These are phyloP conservation scores for Ptychobarbus kaznakovi DNA, from an alignment of 2,797 vertebrate species.

Conservation along the genomic window DNA sequence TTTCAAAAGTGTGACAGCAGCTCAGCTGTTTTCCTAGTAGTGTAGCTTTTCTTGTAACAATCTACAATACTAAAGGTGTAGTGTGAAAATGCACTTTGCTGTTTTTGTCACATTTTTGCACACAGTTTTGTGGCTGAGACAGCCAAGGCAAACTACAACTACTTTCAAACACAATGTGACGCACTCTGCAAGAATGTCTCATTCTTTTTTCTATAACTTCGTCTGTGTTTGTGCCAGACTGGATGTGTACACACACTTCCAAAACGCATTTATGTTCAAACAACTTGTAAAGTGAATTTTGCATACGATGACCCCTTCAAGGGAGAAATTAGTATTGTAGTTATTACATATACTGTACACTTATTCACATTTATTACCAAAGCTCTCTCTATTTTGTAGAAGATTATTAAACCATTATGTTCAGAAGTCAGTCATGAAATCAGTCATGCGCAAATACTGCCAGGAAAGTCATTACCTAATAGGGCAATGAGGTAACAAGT, in stretches of 20 bases:
- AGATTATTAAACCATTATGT: neutral
- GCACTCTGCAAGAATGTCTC: neutral
- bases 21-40: neutral
- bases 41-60: neutral
- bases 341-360: neutral
- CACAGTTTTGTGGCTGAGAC: neutral
- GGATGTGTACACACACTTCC: too few relatives aligned
- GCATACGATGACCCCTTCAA: neutral
- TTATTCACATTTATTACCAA: neutral
- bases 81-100: neutral
- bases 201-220: neutral
- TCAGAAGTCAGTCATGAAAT: neutral
- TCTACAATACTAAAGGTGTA: neutral
- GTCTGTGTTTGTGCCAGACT: neutral
- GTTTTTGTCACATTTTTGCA: neutral
- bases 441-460: neutral
- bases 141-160: neutral
- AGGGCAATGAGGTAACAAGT: neutral
- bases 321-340: neutral
- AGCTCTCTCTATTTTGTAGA: neutral
- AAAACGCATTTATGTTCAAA: too few relatives aligned
- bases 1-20: neutral
- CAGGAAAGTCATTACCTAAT: neutral
- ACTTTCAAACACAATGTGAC: neutral
- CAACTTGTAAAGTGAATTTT: too few relatives aligned